Evolutionary conservation across 2,888 invertebrate genomes (phyloP), one percentile per base, ranked within the genome.

Genomic region (Automeris io): DNA sequence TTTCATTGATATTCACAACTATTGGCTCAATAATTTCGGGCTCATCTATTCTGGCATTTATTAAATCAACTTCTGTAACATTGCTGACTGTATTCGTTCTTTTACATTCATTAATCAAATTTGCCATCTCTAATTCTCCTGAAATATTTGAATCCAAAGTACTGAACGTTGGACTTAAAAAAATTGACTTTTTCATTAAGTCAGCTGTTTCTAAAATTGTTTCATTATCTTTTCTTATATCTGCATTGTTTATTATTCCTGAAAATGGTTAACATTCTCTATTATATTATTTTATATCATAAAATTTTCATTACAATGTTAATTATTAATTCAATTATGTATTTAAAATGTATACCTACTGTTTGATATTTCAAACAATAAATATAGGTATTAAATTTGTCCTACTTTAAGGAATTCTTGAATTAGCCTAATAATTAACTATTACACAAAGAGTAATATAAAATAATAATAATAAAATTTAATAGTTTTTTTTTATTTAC

Each of bases 161-260:
- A 38, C 58, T 49, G 62, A 81, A 81, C 23, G 80, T 74, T 18
- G 83, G 81, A 49, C 85, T 85, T 40, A 85, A 61, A 43, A 81
- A 70, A 21, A 85, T 69, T 9, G 83, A 80, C 37, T 68, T 63
- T 51, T 70, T 82, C 75, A 83, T 77, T 41, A 83, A 67, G 50
- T 49, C 67, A 41, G 79, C 81, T 39, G 83, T 86, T 70, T 83
- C 70, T 46, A 76, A 61, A 41, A 82, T 73, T 38, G 74, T 51
- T 25, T 62, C 59, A 35, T 56, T 48, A 32, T 33, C 35, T 45
- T 49, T 38, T 18, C 26, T 37, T 18, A 35, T 16, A 37, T 23
- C 41, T 37, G 35, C 12, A 21, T 12, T 21, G 8, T 33, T 12
- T 21, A 19, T 33, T 6, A 33, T 11, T 21, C 18, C 21, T 33